phyloP scores from a whole-genome alignment of 1,140 invertebrate genomes.

The Glomeris maerens region DNA sequence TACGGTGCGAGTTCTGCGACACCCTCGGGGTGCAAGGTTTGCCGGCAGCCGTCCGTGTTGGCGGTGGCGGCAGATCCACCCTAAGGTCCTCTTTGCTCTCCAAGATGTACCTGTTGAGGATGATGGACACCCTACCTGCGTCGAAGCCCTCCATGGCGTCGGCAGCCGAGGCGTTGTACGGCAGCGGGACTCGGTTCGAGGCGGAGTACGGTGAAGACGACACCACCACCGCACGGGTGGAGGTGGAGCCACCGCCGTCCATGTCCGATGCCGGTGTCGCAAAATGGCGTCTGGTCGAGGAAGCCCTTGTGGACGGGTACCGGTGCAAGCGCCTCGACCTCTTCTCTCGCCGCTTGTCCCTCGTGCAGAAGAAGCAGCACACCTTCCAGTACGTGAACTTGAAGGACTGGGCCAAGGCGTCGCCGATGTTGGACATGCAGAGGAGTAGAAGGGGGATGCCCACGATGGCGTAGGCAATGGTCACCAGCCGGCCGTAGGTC shows the following conservation, averaged over 20 bases:
- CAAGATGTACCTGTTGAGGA: conserved; percentile 18
- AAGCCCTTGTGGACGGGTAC: neutral
- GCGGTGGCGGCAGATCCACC: neutral
- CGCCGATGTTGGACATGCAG: conserved; percentile 88
- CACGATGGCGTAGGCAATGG: conserved; percentile 88
- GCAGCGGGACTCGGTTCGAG: neutral
- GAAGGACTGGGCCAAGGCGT: conserved; percentile 87
- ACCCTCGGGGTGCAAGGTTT: neutral
- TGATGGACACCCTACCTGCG: conserved; percentile 11
- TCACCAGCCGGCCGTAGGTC: conserved; percentile 76
- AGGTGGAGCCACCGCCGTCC: neutral
- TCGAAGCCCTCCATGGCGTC: neutral
- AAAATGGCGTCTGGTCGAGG: neutral
- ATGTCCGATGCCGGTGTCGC: neutral
- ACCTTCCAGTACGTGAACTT: conserved; percentile 68
- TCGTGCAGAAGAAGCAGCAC: conserved; percentile 72
- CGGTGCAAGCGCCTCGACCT: neutral
- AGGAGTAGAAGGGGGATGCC: conserved; percentile 89
- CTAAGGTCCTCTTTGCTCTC: conserved; percentile 14
- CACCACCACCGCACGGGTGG: neutral
- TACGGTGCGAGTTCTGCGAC: neutral
- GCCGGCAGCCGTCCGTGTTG: neutral
- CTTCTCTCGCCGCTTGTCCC: neutral
- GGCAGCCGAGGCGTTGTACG: neutral
- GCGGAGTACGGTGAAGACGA: neutral